Percentiles rank a stretch among this genome's conserved stretches.
These are phyloP conservation scores for Chionis minor DNA, from an alignment of 2,113 vertebrate species.

Conservation along the genomic window DNA sequence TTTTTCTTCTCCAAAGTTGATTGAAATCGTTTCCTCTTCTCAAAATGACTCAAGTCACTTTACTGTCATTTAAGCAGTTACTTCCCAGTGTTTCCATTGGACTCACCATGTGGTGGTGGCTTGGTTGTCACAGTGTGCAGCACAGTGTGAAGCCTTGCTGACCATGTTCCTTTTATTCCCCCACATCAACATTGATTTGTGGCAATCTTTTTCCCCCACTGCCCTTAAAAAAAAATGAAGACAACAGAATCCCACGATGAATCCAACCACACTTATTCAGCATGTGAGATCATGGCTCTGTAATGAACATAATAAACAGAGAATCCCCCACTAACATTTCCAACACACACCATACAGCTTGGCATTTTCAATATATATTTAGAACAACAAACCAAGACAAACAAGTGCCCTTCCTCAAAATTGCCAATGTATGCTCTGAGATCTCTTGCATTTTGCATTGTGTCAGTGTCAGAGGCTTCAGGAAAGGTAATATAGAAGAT, in stretches of 20 bases:
- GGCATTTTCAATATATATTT: slow-evolving; percentile 76
- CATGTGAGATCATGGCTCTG: neutral
- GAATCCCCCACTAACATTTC: slow-evolving; percentile 56
- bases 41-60: neutral
- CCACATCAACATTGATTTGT: neutral
- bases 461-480: slow-evolving; percentile 84
- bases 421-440: slow-evolving; percentile 72
- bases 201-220: slow-evolving; percentile 20
- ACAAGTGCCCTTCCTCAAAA: slow-evolving; percentile 67
- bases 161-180: neutral
- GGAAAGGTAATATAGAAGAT: slow-evolving; percentile 86
- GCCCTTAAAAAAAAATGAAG: slow-evolving; percentile 34
- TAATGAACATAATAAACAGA: slow-evolving; percentile 51
- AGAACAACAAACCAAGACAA: slow-evolving; percentile 76
- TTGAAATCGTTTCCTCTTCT: neutral
- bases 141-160: neutral
- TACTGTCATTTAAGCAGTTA: neutral
- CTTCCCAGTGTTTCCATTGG: neutral
- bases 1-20: neutral
- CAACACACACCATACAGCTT: neutral
- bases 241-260: neutral
- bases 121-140: neutral
- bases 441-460: slow-evolving; percentile 81
- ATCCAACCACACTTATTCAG: neutral
- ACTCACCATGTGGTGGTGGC: neutral